Conservation (phyloP, 2,888 invertebrate genomes). For the Epirrita christyi region DNA sequence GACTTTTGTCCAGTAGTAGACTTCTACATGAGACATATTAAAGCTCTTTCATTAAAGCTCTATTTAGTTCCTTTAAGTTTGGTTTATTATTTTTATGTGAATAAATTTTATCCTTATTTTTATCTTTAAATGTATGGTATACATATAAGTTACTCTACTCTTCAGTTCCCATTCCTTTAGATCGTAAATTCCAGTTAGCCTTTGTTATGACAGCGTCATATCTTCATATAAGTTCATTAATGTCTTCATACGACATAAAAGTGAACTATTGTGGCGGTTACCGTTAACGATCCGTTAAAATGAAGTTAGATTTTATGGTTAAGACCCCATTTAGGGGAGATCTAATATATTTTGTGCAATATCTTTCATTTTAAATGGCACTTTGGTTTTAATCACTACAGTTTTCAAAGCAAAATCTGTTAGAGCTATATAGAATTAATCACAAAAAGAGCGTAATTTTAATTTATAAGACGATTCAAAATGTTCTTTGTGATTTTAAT, state of each 20-base stretch:
- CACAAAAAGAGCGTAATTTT: too few species aligned
- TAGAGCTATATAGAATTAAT: background rate
- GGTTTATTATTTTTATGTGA: too few species aligned
- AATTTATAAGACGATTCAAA: too few species aligned
- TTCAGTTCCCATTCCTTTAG: background rate
- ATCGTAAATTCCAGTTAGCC: conserved; percentile 20
- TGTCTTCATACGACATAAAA: conserved; percentile 34
- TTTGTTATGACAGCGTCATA: conserved; percentile 24
- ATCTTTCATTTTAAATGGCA: conserved; percentile 6
- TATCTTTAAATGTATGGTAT: too few species aligned
- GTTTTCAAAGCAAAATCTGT: background rate
- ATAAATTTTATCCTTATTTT: too few species aligned
- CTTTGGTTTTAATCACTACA: background rate
- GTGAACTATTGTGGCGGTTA: conserved; percentile 31
- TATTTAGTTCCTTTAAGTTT: too few species aligned
- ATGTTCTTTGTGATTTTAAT: too few species aligned
- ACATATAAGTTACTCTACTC: background rate
- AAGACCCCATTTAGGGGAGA: conserved; percentile 14
- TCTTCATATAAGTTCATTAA: conserved; percentile 36
- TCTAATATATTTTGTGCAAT: conserved; percentile 12
- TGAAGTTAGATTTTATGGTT: conserved; percentile 24
- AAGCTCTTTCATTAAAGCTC: too few species aligned
- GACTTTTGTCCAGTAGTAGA: too few species aligned
- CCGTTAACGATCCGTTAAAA: conserved; percentile 23
- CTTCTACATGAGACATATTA: too few species aligned